Evolutionary conservation across 2,113 vertebrate species (phyloP).

Genomic region (Sebastes schlegelii): DNA sequence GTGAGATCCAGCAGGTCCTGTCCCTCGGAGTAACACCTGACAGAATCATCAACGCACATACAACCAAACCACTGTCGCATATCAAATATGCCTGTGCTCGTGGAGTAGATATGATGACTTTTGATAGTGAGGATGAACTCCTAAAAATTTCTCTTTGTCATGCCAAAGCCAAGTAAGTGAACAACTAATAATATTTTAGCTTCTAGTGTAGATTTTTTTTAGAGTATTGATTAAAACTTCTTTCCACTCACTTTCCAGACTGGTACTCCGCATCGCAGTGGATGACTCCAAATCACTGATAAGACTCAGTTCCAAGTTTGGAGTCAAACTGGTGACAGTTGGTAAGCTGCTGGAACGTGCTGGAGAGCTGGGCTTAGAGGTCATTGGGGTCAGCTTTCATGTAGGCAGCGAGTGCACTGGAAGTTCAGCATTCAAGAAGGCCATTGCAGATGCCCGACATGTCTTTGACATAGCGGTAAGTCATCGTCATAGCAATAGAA

Average conservation of each 20-base stretch:
- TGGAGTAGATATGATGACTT: slow-evolving; percentile 93
- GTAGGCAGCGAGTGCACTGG: slow-evolving; percentile 91
- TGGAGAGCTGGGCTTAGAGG: slow-evolving; percentile 87
- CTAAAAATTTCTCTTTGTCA: slow-evolving; percentile 90
- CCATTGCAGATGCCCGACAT: slow-evolving; percentile 89
- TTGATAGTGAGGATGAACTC: slow-evolving; percentile 92
- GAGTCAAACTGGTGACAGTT: slow-evolving; percentile 88
- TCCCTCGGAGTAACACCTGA: slow-evolving; percentile 88
- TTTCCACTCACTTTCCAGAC: slow-evolving; percentile 69
- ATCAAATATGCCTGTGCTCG: slow-evolving; percentile 91
- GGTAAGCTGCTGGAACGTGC: slow-evolving; percentile 89
- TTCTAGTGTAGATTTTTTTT: not conserved
- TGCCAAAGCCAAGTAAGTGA: slow-evolving; percentile 90
- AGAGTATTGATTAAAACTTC: not conserved
- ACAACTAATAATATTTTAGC: not conserved
- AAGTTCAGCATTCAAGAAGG: slow-evolving; percentile 87
- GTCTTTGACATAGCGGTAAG: slow-evolving; percentile 87
- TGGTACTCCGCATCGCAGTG: slow-evolving; percentile 91
- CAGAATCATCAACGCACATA: slow-evolving; percentile 92
- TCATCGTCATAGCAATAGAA: not conserved
- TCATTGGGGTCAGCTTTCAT: slow-evolving; percentile 93
- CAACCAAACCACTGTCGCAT: slow-evolving; percentile 91
- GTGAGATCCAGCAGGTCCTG: slow-evolving; percentile 91
- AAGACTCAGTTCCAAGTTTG: slow-evolving; percentile 92
- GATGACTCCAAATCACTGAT: slow-evolving; percentile 90